Conservation (phyloP, 2,113 vertebrate genomes). For the Sterrhoptilus dennistouni region DNA sequence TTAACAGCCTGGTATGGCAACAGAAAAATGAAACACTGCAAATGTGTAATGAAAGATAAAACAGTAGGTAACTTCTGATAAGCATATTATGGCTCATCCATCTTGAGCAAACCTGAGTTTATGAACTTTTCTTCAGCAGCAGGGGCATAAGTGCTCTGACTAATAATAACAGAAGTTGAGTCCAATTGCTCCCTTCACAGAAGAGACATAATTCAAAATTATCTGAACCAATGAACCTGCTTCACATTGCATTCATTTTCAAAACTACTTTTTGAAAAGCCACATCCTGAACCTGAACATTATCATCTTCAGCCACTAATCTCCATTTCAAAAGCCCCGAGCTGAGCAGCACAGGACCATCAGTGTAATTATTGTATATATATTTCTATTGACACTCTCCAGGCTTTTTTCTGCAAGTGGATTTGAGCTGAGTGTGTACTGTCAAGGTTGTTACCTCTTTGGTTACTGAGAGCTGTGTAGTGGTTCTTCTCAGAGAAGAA, state of each 20-base stretch:
- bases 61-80: constrained; percentile 30
- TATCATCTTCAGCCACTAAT: not conserved
- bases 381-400: constrained; percentile 6
- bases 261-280: constrained; percentile 2
- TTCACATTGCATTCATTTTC: constrained; percentile 6
- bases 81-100: constrained; percentile 15
- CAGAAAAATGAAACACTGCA: not conserved
- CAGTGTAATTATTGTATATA: not conserved
- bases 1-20: not conserved
- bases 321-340: not conserved
- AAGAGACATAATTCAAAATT: constrained; percentile 18
- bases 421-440: constrained; percentile 5
- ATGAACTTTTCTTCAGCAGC: constrained; percentile 23
- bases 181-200: not conserved
- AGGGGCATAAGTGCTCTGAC: not conserved
- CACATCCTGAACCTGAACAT: not conserved
- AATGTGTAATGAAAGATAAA: constrained; percentile 22
- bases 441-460: not conserved
- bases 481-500: not conserved
- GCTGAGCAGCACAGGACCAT: not conserved
- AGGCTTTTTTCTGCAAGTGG: not conserved
- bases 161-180: constrained; percentile 17
- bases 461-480: not conserved
- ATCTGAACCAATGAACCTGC: constrained; percentile 2
- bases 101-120: not conserved